Conservation (phyloP, 2,113 vertebrate genomes). For the Cavia aperea region DNA sequence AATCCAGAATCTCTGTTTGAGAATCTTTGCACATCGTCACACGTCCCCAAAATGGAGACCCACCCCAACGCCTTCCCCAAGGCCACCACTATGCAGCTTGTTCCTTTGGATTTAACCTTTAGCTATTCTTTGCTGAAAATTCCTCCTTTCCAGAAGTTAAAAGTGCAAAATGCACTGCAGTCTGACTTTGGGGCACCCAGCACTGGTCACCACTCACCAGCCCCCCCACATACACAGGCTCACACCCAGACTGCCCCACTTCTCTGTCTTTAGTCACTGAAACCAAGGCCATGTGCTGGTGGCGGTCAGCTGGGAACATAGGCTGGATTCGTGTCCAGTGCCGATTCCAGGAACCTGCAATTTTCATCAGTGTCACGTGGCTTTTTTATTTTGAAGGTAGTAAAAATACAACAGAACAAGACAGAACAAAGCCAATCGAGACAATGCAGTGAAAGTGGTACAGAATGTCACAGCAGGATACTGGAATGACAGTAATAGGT, state of each 20-base stretch:
- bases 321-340: slow-evolving; percentile 60
- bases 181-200: background rate
- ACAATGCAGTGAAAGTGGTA: too few species aligned
- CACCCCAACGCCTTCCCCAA: background rate
- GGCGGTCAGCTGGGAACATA: slow-evolving; percentile 57
- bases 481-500: too few species aligned
- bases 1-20: background rate
- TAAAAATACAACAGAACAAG: too few species aligned
- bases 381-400: slow-evolving; percentile 53
- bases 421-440: too few species aligned
- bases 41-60: background rate
- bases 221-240: too few species aligned
- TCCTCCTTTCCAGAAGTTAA: background rate
- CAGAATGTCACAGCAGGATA: too few species aligned
- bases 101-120: background rate
- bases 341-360: slow-evolving; percentile 71
- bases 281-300: slow-evolving; percentile 53
- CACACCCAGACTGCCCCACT: slow-evolving; percentile 42
- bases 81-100: rapidly evolving
- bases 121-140: background rate
- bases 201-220: background rate
- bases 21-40: background rate
- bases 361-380: slow-evolving; percentile 72
- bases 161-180: background rate
- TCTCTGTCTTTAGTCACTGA: slow-evolving; percentile 56